Conservation (phyloP, 2,797 vertebrate species). For the Cheirogaleus major region DNA sequence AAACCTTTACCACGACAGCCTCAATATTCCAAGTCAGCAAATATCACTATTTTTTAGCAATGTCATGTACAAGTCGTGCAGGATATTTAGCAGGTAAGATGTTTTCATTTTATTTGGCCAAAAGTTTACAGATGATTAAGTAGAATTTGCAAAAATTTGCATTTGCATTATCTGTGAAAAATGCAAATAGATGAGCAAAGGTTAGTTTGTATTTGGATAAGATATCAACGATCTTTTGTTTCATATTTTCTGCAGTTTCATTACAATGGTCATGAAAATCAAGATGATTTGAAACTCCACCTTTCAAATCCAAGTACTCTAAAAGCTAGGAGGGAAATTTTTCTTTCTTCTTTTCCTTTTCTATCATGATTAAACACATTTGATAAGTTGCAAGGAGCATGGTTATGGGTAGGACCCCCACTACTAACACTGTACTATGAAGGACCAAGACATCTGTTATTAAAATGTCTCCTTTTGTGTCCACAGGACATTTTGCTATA, state of each 20-base stretch:
- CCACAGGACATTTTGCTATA: background rate
- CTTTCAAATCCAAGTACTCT: background rate
- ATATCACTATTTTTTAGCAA: background rate
- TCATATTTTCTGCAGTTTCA: background rate
- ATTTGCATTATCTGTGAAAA: background rate
- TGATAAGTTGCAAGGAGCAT: background rate
- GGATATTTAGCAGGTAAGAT: background rate
- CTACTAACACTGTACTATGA: too few species aligned
- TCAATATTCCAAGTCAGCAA: background rate
- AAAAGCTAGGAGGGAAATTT: background rate
- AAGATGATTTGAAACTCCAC: background rate
- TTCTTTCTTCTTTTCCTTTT: background rate
- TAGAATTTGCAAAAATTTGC: background rate
- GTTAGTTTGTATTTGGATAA: background rate
- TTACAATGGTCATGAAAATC: background rate
- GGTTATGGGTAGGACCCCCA: background rate
- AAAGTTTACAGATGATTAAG: background rate
- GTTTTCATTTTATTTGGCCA: background rate
- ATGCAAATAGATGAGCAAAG: background rate
- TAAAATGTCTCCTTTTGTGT: background rate
- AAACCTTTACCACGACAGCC: background rate
- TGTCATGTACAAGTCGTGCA: background rate
- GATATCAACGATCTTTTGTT: background rate
- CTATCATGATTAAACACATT: background rate
- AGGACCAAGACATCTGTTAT: background rate